phyloP scores from a whole-genome alignment of 2,888 invertebrate genomes.

The Allolobophora icterica region DNA sequence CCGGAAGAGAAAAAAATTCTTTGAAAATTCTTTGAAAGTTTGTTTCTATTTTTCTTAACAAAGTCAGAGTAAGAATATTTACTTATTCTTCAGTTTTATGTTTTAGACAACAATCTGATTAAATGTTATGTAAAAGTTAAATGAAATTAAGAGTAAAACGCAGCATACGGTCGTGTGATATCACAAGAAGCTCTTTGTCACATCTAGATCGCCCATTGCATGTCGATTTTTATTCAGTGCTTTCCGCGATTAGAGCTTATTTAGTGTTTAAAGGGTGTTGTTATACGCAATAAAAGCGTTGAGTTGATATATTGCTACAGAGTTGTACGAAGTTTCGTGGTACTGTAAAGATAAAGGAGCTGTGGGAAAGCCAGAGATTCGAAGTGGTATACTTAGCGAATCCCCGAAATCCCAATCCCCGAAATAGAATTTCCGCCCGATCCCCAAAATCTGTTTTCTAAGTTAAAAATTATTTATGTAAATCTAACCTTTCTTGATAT shows the following conservation, averaged over 20 bases:
- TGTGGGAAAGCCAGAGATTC: too few species aligned
- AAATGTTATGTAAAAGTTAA: neutral
- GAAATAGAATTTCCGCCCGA: too few species aligned
- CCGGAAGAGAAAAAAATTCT: constrained; percentile 22
- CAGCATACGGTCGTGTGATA: neutral
- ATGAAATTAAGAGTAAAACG: neutral
- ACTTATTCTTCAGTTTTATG: neutral
- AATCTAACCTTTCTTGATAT: too few species aligned
- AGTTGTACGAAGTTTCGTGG: too few species aligned
- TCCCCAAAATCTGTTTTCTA: too few species aligned
- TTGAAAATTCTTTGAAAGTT: constrained; percentile 22
- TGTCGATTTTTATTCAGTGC: neutral
- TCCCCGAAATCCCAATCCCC: too few species aligned
- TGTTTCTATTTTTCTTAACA: neutral
- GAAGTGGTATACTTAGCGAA: too few species aligned
- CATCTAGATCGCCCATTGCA: constrained; percentile 14
- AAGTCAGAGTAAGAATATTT: constrained; percentile 22
- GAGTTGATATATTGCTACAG: neutral
- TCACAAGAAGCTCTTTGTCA: neutral
- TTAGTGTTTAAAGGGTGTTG: neutral
- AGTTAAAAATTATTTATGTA: too few species aligned
- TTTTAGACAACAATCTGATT: neutral
- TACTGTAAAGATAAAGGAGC: too few species aligned
- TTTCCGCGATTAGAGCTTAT: neutral
- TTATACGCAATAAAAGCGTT: neutral